A percentile compares a stretch with the other conserved stretches of the same genome.
These are phyloP conservation scores for Cryptoleucopteryx plumbea DNA, from an alignment of 2,113 vertebrate species.

Conservation along the genomic window DNA sequence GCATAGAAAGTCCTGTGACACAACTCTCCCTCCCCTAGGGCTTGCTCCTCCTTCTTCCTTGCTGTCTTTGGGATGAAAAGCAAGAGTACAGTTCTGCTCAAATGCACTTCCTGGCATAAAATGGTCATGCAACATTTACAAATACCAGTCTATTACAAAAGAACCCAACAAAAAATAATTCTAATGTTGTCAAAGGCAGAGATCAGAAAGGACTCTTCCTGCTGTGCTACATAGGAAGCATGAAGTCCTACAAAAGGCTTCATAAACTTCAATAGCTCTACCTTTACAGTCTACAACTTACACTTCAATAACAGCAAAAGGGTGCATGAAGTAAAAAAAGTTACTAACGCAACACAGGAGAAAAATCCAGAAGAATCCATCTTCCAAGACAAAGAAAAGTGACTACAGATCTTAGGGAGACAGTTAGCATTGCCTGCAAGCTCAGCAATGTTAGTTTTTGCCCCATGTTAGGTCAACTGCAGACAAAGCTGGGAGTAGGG, in stretches of 20 bases:
- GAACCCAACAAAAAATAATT: not conserved
- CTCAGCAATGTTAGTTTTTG: slow-evolving; percentile 48
- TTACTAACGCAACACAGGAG: not conserved
- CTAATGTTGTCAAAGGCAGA: not conserved
- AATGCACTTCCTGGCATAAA: not conserved
- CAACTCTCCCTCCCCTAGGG: not conserved
- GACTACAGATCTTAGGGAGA: slow-evolving; percentile 10
- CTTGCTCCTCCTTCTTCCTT: not conserved
- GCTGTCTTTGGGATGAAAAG: not conserved
- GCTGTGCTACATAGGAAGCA: not conserved
- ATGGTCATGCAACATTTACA: not conserved
- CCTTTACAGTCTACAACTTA: not conserved
- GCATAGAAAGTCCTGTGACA: not conserved
- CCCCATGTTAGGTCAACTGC: not conserved
- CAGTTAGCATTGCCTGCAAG: slow-evolving; percentile 28
- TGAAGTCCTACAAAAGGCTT: not conserved
- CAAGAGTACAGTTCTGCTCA: not conserved
- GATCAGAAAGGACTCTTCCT: not conserved
- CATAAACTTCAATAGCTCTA: not conserved
- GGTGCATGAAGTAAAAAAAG: not conserved
- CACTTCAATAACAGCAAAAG: not conserved
- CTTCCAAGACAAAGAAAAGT: not conserved
- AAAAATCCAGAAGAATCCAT: not conserved
- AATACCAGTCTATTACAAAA: not conserved
- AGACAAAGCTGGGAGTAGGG: slow-evolving; percentile 24